Evolutionary conservation across 2,113 vertebrate genomes (phyloP).

Genomic region (Carlito syrichta): DNA sequence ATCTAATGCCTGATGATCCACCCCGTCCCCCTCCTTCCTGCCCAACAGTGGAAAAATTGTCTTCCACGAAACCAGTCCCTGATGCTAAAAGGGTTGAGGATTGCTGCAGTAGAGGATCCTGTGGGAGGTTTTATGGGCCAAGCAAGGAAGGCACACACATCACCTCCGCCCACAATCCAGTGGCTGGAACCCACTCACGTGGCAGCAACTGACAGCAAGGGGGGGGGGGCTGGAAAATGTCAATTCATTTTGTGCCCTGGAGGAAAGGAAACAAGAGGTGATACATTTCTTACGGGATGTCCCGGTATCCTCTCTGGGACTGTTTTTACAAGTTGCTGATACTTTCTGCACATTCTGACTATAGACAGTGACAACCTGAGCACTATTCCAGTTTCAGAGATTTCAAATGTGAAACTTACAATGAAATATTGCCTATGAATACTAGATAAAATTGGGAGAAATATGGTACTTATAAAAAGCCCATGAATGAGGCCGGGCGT

Average conservation of each 20-base stretch:
- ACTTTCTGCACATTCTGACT: background rate
- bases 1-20: too few relatives aligned
- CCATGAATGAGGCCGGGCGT: too few relatives aligned
- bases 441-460: background rate
- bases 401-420: background rate
- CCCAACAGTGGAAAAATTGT: too few relatives aligned
- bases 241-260: background rate
- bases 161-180: background rate
- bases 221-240: background rate
- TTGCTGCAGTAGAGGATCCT: too few relatives aligned
- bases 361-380: background rate
- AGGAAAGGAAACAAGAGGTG: background rate
- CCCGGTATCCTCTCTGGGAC: background rate
- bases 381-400: background rate
- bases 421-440: background rate
- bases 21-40: too few relatives aligned
- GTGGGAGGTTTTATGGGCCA: too few relatives aligned
- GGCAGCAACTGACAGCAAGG: background rate
- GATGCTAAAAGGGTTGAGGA: too few relatives aligned
- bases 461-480: background rate
- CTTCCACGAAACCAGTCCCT: too few relatives aligned
- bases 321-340: background rate
- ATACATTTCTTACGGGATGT: background rate
- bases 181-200: background rate
- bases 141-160: background rate